Evolutionary conservation across 2,797 vertebrate species (phyloP).

Genomic region (Acanthurus tractus): DNA sequence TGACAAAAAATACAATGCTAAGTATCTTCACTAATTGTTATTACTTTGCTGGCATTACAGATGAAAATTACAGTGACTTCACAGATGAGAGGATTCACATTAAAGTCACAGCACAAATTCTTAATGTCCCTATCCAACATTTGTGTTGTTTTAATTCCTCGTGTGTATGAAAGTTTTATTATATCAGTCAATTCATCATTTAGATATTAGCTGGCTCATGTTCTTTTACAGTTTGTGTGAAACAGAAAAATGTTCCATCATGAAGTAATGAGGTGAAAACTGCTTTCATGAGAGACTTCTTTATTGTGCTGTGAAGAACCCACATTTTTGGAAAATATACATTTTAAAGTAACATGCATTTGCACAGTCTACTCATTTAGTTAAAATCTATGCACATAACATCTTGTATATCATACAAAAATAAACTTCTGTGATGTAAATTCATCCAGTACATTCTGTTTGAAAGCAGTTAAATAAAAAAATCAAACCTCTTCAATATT

Average conservation of each 20-base stretch:
- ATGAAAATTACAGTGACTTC: background rate
- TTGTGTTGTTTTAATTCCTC: background rate
- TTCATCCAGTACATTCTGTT: conserved; percentile 72
- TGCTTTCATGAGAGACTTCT: conserved; percentile 40
- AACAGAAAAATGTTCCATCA: background rate
- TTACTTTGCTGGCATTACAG: conserved; percentile 3
- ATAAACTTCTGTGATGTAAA: conserved; percentile 84
- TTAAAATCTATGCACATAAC: conserved; percentile 61
- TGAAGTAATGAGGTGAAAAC: conserved; percentile 18
- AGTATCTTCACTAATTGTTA: background rate
- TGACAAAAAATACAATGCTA: background rate
- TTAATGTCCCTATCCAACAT: background rate
- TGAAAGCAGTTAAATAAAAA: conserved; percentile 80
- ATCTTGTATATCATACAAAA: conserved; percentile 83
- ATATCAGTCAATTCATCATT: background rate
- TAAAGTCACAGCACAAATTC: background rate
- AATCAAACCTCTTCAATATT: conserved; percentile 63
- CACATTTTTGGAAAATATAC: conserved; percentile 29
- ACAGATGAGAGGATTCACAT: background rate
- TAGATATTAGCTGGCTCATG: background rate
- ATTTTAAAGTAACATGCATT: conserved; percentile 38
- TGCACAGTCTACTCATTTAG: conserved; percentile 53
- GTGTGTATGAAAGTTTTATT: background rate
- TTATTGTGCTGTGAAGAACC: conserved; percentile 56
- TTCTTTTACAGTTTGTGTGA: background rate